Conservation (phyloP, 2,888 invertebrate species). For the Phasia obesa region DNA sequence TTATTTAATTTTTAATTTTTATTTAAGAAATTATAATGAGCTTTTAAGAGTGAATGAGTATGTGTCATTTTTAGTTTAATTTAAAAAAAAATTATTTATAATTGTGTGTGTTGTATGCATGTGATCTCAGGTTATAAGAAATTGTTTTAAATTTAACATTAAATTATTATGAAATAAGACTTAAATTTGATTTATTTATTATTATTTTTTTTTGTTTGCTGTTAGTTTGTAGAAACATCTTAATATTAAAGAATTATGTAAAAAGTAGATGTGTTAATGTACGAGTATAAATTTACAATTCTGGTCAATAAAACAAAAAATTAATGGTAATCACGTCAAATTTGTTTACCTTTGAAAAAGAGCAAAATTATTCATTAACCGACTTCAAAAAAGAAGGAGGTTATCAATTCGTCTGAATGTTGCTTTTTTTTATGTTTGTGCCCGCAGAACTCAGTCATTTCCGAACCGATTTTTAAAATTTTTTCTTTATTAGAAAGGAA, state of each 20-base stretch:
- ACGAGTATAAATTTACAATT: not conserved
- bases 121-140: conserved; percentile 67
- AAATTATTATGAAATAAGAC: conserved; percentile 20
- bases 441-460: too few species aligned
- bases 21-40: not conserved
- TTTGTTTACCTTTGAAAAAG: too few species aligned
- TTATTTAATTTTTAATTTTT: conserved; percentile 7
- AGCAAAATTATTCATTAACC: too few species aligned
- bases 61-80: too few species aligned
- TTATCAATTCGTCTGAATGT: too few species aligned
- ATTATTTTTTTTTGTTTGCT: not conserved
- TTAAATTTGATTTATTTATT: not conserved
- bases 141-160: conserved; percentile 8
- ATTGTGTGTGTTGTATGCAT: conserved; percentile 31
- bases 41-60: conserved; percentile 21
- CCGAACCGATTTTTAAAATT: too few species aligned
- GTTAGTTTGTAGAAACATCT: not conserved
- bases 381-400: too few species aligned
- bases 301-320: not conserved
- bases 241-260: not conserved
- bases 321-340: not conserved
- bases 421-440: too few species aligned
- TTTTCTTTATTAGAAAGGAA: too few species aligned
- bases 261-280: too few species aligned
- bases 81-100: too few species aligned